Evolutionary conservation across 2,113 vertebrate genomes (phyloP), one percentile per base, ranked within the genome.

Genomic region (Camelus dromedarius): DNA sequence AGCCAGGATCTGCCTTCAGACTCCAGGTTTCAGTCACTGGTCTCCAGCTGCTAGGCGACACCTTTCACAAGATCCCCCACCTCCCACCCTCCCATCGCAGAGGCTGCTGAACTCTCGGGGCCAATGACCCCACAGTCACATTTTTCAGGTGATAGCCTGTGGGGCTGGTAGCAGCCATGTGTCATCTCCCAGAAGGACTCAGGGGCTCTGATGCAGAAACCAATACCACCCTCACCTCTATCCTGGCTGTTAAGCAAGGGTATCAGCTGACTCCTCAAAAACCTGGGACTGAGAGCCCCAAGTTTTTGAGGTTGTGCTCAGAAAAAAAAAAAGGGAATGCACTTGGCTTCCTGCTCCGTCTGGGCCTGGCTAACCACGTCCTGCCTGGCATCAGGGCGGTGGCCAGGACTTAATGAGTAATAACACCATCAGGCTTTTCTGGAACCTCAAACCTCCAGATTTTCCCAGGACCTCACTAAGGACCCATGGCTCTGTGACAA

Each of bases 121-220:
- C 30, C 3, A 67, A 48, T 5, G 58, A 6, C 35, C 77, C 52
- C n/a, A 26, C 8, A 13, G 35, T 91, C 56, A 52, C 76, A 85
- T 69, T 64, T 94, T 64, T 88, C 79, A 88, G 58, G 38, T 83
- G 52, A 70, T 26, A 28, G 50, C 64, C 66, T 72, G 4, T 42
- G 18, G 30, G 62, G 64, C 77, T 67, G 22, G 52, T 82, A 52
- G 54, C 54, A 79, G 46, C 32, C 60, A n/a, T 30, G 15, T 38
- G 48, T 87, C 70, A n/a, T 81, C 93, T 91, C 82, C 85, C 30
- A 60, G 81, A 79, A 93, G 82, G 76, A 90, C 60, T 62, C 58
- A 56, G 75, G 19, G 87, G 32, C 79, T 62, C 60, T 16, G 2
- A 10, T 7, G 54, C 86, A 69, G 30, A 92, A 95, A 73, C 24